Evolutionary conservation across 2,797 vertebrate genomes (phyloP).

Genomic region (Aeoliscus strigatus): DNA sequence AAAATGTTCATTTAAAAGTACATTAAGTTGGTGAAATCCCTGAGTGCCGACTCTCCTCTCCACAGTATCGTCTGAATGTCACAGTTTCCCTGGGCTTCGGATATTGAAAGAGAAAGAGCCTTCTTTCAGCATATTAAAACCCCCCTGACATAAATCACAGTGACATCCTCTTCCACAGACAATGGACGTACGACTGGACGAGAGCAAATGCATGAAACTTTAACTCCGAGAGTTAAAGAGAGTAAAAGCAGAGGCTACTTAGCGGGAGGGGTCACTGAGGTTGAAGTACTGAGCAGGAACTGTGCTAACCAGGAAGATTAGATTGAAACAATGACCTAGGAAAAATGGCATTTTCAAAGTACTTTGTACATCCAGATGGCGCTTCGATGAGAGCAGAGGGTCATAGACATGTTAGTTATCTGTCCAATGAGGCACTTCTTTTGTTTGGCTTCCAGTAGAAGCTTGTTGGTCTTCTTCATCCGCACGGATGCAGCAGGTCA

Average conservation of each 20-base stretch:
- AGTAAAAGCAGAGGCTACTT: slow-evolving; percentile 27
- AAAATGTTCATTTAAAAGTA: slow-evolving; percentile 30
- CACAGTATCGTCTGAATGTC: slow-evolving; percentile 45
- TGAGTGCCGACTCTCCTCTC: slow-evolving; percentile 39
- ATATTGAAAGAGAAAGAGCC: slow-evolving; percentile 47
- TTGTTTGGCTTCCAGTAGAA: too few relatives aligned
- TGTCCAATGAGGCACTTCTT: too few relatives aligned
- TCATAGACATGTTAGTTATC: slow-evolving; percentile 21
- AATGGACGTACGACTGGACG: slow-evolving; percentile 53
- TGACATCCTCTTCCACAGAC: slow-evolving; percentile 61
- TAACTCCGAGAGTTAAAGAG: slow-evolving; percentile 36
- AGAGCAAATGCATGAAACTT: slow-evolving; percentile 59
- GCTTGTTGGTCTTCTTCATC: too few relatives aligned
- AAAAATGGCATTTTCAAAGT: slow-evolving; percentile 17
- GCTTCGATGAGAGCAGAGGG: slow-evolving; percentile 36
- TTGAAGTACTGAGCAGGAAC: slow-evolving; percentile 30
- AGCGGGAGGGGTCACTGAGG: slow-evolving; percentile 15
- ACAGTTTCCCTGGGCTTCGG: slow-evolving; percentile 52
- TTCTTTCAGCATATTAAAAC: slow-evolving; percentile 61
- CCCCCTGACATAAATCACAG: slow-evolving; percentile 63
- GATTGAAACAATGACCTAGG: slow-evolving; percentile 47
- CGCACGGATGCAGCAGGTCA: neutral
- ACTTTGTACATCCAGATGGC: slow-evolving; percentile 9
- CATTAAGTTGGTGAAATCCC: slow-evolving; percentile 40
- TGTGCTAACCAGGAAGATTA: slow-evolving; percentile 46